Conservation (phyloP, 2,797 vertebrate genomes). For the Acrossocheilus fasciatus region DNA sequence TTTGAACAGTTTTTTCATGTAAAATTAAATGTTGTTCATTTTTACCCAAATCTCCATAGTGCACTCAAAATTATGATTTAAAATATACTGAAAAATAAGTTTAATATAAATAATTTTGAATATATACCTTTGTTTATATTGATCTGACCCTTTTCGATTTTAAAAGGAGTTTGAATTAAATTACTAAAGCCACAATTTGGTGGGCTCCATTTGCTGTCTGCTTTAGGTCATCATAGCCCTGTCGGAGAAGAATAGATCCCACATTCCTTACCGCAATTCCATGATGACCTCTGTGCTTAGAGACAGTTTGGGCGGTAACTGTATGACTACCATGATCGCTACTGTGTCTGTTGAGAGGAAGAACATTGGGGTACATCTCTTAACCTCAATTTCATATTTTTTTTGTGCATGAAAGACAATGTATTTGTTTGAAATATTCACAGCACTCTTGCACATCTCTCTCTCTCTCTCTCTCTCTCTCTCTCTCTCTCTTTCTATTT, state of each 20-base stretch:
- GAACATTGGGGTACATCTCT: slow-evolving; percentile 85
- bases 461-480: not conserved
- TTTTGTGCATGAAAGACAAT: not conserved
- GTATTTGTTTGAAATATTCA: not conserved
- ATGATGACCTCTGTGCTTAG: slow-evolving; percentile 97
- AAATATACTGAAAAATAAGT: not conserved
- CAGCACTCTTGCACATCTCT: not conserved
- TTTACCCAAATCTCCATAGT: not conserved
- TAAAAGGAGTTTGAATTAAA: not conserved
- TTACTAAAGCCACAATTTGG: not conserved
- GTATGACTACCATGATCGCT: slow-evolving; percentile 97
- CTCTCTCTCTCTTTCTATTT: not conserved
- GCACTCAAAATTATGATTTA: not conserved
- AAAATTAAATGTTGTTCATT: too few relatives aligned
- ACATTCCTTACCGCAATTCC: slow-evolving; percentile 97
- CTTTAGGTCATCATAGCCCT: slow-evolving; percentile 94
- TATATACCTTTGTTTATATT: not conserved
- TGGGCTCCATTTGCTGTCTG: not conserved
- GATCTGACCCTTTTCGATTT: not conserved
- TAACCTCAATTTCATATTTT: not conserved
- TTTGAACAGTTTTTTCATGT: not conserved
- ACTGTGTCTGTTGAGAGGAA: slow-evolving; percentile 88
- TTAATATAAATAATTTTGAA: not conserved
- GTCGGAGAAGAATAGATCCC: slow-evolving; percentile 91
- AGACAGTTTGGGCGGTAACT: slow-evolving; percentile 97